Evolutionary conservation across 2,888 invertebrate genomes (phyloP).

Genomic region (Tinea trinotella): DNA sequence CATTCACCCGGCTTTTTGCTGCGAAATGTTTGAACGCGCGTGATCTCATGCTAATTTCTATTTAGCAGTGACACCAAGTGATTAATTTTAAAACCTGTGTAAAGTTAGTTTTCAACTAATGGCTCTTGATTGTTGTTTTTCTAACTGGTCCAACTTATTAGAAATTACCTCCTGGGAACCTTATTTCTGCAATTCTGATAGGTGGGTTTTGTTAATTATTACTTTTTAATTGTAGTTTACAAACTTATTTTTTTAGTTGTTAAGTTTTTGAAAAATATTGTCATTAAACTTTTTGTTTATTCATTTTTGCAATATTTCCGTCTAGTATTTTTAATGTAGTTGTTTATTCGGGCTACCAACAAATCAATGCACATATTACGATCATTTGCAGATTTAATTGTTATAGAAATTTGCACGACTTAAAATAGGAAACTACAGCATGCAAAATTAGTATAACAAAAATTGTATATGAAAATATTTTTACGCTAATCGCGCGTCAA

Average conservation of each 20-base stretch:
- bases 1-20: slow-evolving; percentile 20
- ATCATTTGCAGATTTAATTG: too few species aligned
- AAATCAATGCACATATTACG: too few species aligned
- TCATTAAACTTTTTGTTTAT: too few species aligned
- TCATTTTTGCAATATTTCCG: too few species aligned
- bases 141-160: neutral
- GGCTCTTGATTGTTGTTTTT: neutral
- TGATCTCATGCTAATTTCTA: slow-evolving; percentile 49
- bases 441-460: too few species aligned
- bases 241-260: neutral
- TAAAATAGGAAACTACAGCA: too few species aligned
- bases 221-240: neutral
- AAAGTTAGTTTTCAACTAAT: slow-evolving; percentile 15
- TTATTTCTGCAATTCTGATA: slow-evolving; percentile 7
- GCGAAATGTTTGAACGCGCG: slow-evolving; percentile 47
- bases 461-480: too few species aligned
- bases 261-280: too few species aligned
- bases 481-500: too few species aligned
- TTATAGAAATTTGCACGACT: too few species aligned
- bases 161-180: slow-evolving; percentile 13
- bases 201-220: neutral
- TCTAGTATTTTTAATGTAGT: too few species aligned
- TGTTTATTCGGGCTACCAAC: too few species aligned
- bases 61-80: slow-evolving; percentile 57
- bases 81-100: slow-evolving; percentile 41